Evolutionary conservation across 2,888 invertebrate species (phyloP).

Genomic region (Cremastinae sp.): DNA sequence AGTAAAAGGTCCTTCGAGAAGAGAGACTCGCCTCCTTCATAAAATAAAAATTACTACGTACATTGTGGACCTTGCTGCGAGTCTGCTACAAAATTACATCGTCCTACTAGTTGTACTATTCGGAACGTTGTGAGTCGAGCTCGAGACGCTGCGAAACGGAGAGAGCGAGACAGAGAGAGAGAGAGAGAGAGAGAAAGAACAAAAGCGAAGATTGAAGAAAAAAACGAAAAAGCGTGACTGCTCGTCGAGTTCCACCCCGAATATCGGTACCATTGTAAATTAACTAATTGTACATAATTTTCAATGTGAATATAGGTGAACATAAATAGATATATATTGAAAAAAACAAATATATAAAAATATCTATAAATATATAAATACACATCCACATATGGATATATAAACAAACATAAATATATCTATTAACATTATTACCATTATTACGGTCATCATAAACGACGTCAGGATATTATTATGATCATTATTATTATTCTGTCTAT

Average conservation of each 20-base stretch:
- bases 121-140: conserved; percentile 40
- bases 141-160: conserved; percentile 28
- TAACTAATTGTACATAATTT: conserved; percentile 78
- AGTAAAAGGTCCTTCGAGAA: conserved; percentile 50
- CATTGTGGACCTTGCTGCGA: conserved; percentile 58
- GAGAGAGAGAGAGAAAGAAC: conserved; percentile 53
- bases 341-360: conserved; percentile 8
- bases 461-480: conserved; percentile 66
- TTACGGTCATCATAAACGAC: conserved; percentile 62
- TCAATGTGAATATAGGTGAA: conserved; percentile 80
- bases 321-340: conserved; percentile 57
- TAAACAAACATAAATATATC: conserved; percentile 55
- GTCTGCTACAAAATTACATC: conserved; percentile 41
- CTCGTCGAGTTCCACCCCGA: conserved; percentile 32
- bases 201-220: conserved; percentile 40
- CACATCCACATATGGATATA: conserved; percentile 32
- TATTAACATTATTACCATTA: conserved; percentile 60
- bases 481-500: conserved; percentile 74
- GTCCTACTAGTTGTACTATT: conserved; percentile 48
- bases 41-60: conserved; percentile 56
- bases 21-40: conserved; percentile 48
- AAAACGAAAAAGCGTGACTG: conserved; percentile 64
- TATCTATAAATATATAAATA: conserved; percentile 45
- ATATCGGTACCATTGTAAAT: conserved; percentile 77
- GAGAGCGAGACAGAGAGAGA: conserved; percentile 28